Evolutionary conservation across 1,140 invertebrate species (phyloP).

Genomic region (Trichonephila inaurata): DNA sequence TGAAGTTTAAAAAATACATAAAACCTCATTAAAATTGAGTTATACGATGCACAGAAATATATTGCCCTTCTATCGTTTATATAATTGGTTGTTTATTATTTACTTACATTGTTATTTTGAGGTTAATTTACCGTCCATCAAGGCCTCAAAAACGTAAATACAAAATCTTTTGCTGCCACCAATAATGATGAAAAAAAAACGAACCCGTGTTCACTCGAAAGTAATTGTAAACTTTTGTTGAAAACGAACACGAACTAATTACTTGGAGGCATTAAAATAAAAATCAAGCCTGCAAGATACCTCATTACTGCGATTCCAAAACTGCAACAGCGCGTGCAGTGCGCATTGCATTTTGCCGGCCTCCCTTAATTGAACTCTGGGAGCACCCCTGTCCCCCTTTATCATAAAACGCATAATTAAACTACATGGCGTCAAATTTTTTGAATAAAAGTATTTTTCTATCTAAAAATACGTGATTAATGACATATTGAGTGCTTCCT

Average conservation of each 20-base stretch:
- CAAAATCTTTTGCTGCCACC: too few relatives aligned
- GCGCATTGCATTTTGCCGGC: background rate
- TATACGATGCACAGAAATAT: too few relatives aligned
- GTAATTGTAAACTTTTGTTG: slow-evolving; percentile 11
- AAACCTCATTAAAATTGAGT: too few relatives aligned
- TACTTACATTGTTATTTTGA: too few relatives aligned
- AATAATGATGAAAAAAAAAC: background rate
- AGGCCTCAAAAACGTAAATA: too few relatives aligned
- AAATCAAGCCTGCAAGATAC: background rate
- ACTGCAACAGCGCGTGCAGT: background rate
- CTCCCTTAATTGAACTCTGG: slow-evolving; percentile 37
- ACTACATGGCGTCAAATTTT: slow-evolving; percentile 60
- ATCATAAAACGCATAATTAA: slow-evolving; percentile 73
- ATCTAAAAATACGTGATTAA: slow-evolving; percentile 72
- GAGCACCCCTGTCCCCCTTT: background rate
- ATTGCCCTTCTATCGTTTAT: too few relatives aligned
- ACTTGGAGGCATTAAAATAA: slow-evolving; percentile 14
- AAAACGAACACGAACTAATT: slow-evolving; percentile 30
- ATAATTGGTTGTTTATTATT: too few relatives aligned
- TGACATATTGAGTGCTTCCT: slow-evolving; percentile 68
- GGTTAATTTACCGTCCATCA: too few relatives aligned
- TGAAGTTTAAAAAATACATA: too few relatives aligned
- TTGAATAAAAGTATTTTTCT: slow-evolving; percentile 63
- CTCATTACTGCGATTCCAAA: slow-evolving; percentile 13
- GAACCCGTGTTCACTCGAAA: background rate